These are phyloP conservation scores for Leuciscus idus DNA, from an alignment of 2,113 vertebrate species.

Conservation along the genomic window DNA sequence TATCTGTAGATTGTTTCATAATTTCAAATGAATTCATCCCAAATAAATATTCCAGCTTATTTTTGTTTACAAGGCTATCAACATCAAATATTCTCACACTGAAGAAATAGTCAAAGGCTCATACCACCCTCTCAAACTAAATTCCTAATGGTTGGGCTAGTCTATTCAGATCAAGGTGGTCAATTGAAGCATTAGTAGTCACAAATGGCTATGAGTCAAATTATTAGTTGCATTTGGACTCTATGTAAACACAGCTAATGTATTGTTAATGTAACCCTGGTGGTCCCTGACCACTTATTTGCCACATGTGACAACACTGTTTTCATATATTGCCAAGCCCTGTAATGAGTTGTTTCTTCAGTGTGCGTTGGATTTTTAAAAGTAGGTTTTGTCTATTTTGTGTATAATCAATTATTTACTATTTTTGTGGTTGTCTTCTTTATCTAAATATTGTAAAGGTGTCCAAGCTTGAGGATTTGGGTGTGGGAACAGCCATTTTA, in stretches of 20 bases:
- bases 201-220: background rate
- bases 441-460: conserved; percentile 7
- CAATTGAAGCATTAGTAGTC: background rate
- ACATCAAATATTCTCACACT: no score
- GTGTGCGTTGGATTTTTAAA: background rate
- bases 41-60: no score
- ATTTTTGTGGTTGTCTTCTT: background rate
- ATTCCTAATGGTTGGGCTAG: background rate
- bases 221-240: background rate
- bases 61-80: no score
- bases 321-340: background rate
- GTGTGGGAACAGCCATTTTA: background rate
- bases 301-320: background rate
- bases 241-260: background rate
- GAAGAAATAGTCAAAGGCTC: no score
- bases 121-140: no score
- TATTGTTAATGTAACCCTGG: no score
- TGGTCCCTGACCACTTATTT: background rate
- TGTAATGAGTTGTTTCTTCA: background rate
- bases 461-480: conserved; percentile 3
- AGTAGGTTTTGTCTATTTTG: conserved; percentile 1
- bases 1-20: no score
- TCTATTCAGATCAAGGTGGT: background rate
- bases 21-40: no score
- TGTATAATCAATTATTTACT: background rate